These are phyloP conservation scores for Metallyticus violacea DNA, from an alignment of 2,888 invertebrate genomes.

Conservation along the genomic window DNA sequence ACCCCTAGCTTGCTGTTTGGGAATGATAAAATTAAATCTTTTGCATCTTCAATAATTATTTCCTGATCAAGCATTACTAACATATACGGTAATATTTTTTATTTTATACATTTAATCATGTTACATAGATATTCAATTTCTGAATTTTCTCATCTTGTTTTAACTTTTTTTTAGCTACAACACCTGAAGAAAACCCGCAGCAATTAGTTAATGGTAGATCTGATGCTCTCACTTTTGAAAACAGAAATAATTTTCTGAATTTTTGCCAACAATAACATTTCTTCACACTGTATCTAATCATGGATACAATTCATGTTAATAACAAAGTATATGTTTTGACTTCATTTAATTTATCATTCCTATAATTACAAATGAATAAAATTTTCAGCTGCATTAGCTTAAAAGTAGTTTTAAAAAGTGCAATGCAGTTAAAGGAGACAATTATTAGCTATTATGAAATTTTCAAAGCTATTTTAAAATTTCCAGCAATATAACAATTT, in stretches of 20 bases:
- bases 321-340: no score
- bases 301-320: not conserved
- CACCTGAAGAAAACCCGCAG: not conserved
- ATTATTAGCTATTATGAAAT: not conserved
- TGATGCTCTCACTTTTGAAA: not conserved
- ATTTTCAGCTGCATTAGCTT: not conserved
- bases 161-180: not conserved
- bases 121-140: not conserved
- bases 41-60: not conserved
- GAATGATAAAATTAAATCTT: not conserved
- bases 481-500: not conserved
- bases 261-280: not conserved
- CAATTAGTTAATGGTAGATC: not conserved
- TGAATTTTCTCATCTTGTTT: no score
- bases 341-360: not conserved
- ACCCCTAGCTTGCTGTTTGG: not conserved
- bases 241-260: not conserved
- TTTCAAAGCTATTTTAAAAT: not conserved
- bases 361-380: not conserved
- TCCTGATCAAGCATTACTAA: not conserved
- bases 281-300: not conserved
- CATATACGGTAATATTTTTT: not conserved
- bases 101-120: no score
- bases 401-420: not conserved
- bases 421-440: not conserved